These are phyloP conservation scores for Mythimna vitellina DNA, from an alignment of 2,888 invertebrate genomes.

Conservation along the genomic window DNA sequence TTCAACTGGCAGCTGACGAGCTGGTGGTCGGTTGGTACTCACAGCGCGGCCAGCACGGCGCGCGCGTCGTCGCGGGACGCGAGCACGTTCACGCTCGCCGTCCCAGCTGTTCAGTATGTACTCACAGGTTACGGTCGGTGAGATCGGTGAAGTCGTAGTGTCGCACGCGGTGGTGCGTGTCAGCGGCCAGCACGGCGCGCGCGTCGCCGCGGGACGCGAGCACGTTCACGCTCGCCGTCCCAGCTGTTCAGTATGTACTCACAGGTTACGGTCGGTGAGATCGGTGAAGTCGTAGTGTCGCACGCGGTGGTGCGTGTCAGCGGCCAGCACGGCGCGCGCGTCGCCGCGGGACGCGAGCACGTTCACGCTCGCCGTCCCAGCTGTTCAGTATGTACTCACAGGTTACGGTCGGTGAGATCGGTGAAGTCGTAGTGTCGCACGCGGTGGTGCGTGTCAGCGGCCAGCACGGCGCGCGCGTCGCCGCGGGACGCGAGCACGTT, in stretches of 20 bases:
- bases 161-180: constrained; percentile 92
- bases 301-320: constrained; percentile 92
- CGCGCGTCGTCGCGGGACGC: too few species aligned
- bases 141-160: constrained; percentile 97
- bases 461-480: neutral
- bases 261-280: constrained; percentile 78
- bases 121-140: constrained; percentile 75
- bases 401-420: constrained; percentile 81
- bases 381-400: constrained; percentile 92
- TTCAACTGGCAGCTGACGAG: constrained; percentile 60
- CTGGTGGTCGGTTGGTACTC: constrained; percentile 20
- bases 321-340: neutral
- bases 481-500: constrained; percentile 61
- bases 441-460: constrained; percentile 1
- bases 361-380: constrained; percentile 98
- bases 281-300: constrained; percentile 96
- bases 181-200: constrained; percentile 92
- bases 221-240: constrained; percentile 96
- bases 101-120: constrained; percentile 96
- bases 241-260: constrained; percentile 93
- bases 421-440: constrained; percentile 96
- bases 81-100: constrained; percentile 93
- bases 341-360: too few species aligned
- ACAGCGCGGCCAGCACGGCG: constrained; percentile 92
- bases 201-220: too few species aligned